Base-by-base conservation (phyloP, 2,113 vertebrate species). In the Pantherophis guttatus region DNA sequence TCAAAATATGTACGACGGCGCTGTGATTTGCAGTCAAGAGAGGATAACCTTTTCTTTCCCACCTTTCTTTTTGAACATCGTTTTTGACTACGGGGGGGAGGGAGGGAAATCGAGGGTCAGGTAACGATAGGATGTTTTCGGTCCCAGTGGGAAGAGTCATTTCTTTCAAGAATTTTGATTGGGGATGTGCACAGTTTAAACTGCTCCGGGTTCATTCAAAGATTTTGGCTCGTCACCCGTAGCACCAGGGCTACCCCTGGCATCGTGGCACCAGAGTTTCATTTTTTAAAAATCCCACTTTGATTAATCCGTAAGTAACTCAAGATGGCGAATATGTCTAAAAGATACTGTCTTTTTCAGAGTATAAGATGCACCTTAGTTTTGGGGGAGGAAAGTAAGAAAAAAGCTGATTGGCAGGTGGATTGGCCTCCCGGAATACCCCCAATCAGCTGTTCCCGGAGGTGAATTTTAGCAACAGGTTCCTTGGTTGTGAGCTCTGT, bases 141-240 rank as follows among this genome's bases (percentile, higher is more conserved):
- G 5, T 15, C n/a, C 13, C n/a, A 17, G 13, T 0, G 4, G 13
- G 4, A 0, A n/a, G 6, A 75, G 6, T 33, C 13, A 33, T 75
- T 75, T 75, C 13, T 75, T 75, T 75, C n/a, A 75, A 75, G n/a
- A 75, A 75, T 53, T 33, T n/a, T 17, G 15, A 12, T 75, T 33
- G 13, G 6, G 65, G 65, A 75, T 75, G 15, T 7, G 65, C 65
- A 75, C 1, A 33, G 13, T 75, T 75, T 33, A 75, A 75, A 70
- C 65, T 70, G 65, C 13, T 15, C 65, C n/a, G 33, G 5, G 65
- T n/a, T 70, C n/a, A 70, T 33, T 12, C 65, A 15, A 6, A 15
- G 12, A 17, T 5, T 75, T 23, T 33, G n/a, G 65, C 13, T 33
- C 65, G 0, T 33, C n/a, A 17, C 17, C n/a, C 5, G 2, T 33